Conservation (phyloP, 2,888 invertebrate genomes). For the Rutpela maculata region DNA sequence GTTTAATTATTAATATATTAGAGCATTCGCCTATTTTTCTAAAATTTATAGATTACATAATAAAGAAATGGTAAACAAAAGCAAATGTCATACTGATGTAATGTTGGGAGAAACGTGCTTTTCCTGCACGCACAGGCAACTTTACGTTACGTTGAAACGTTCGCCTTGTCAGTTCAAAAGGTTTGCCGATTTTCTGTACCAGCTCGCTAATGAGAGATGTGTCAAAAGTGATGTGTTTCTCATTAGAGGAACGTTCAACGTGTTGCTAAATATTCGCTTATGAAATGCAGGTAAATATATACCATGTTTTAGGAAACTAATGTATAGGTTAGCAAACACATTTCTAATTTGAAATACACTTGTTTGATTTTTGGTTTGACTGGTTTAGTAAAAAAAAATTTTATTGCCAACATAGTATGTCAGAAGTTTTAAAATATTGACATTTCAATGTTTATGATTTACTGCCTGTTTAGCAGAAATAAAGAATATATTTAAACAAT, state of each 20-base stretch:
- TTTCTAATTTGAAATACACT: neutral
- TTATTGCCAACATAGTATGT: too few species aligned
- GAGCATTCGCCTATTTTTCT: too few species aligned
- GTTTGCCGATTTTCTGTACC: constrained; percentile 47
- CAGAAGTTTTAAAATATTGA: too few species aligned
- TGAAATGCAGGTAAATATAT: constrained; percentile 9
- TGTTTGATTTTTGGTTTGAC: neutral
- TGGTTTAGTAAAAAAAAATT: too few species aligned
- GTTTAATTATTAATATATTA: too few species aligned
- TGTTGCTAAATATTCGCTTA: constrained; percentile 11
- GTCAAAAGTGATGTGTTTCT: constrained; percentile 53
- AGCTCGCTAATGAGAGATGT: constrained; percentile 50
- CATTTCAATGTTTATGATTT: too few species aligned
- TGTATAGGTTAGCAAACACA: neutral
- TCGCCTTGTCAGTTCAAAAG: constrained; percentile 45
- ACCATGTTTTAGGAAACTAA: neutral
- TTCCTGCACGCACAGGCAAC: constrained; percentile 8
- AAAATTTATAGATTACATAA: neutral
- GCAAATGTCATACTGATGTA: neutral
- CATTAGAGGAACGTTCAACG: constrained; percentile 43
- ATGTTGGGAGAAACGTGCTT: constrained; percentile 5
- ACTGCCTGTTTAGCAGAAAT: too few species aligned
- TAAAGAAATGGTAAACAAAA: neutral
- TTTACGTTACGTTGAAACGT: constrained; percentile 11
- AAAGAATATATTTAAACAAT: too few species aligned